These are phyloP conservation scores for Rhinopomastus cyanomelas DNA, from an alignment of 2,113 vertebrate genomes.

Conservation along the genomic window DNA sequence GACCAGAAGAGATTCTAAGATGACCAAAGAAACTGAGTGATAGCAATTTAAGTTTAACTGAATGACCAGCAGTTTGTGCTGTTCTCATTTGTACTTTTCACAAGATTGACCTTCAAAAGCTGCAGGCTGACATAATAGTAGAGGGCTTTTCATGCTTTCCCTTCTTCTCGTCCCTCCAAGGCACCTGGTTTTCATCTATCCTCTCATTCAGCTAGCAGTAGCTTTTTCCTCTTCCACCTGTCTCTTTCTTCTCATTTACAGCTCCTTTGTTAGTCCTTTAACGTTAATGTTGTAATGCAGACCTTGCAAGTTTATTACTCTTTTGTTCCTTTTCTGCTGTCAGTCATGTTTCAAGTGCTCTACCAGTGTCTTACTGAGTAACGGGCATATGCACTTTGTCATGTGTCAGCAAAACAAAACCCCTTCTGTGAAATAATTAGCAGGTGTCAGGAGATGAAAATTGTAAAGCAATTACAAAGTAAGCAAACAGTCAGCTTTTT, in stretches of 20 bases:
- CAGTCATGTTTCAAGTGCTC: neutral
- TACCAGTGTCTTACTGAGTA: neutral
- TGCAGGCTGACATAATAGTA: neutral
- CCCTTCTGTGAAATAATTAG: neutral
- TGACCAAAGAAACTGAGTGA: neutral
- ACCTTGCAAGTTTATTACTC: neutral
- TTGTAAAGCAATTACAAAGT: rapidly evolving
- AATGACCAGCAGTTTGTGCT: neutral
- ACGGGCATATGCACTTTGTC: neutral
- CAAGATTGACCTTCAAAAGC: neutral
- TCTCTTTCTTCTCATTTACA: neutral
- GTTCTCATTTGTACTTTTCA: neutral
- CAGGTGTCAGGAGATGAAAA: neutral
- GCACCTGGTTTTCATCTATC: neutral
- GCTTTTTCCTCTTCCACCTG: neutral
- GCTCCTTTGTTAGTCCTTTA: neutral
- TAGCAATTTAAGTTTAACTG: neutral
- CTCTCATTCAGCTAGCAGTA: neutral
- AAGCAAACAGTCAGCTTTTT: too few relatives aligned
- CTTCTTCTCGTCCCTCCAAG: neutral
- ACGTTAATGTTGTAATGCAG: neutral
- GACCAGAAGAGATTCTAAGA: neutral
- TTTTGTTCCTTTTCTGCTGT: neutral
- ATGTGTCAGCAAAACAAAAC: neutral
- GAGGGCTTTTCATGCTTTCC: neutral